Percentiles rank a stretch among this genome's conserved stretches.
Conservation (phyloP, 2,113 vertebrate genomes). For the Cettia cetti region DNA sequence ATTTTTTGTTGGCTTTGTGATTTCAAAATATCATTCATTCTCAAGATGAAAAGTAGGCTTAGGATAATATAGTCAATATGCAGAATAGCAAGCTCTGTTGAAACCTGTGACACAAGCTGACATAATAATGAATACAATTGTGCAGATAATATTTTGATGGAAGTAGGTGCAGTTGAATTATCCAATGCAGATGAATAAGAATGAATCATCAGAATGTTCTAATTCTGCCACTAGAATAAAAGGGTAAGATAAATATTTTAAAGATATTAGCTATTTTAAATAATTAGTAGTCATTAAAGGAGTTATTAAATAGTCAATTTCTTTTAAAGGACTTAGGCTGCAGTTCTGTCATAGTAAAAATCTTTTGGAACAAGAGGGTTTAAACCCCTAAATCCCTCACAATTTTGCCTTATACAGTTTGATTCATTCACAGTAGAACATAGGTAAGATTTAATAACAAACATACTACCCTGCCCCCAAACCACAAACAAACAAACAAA, state of each 20-base stretch:
- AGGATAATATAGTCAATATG: background rate
- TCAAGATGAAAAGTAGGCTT: background rate
- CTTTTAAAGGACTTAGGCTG: background rate
- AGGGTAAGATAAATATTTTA: constrained; percentile 30
- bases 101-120: background rate
- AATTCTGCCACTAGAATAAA: background rate
- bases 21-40: background rate
- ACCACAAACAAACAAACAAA: background rate
- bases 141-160: constrained; percentile 31
- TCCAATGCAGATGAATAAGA: background rate
- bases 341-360: background rate
- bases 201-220: constrained; percentile 21
- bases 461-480: accelerated
- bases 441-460: background rate
- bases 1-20: background rate
- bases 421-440: background rate
- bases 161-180: constrained; percentile 18
- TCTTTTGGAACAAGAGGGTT: background rate
- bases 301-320: background rate
- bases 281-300: background rate
- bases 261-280: background rate
- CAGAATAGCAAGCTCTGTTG: background rate
- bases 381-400: background rate
- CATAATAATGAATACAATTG: constrained; percentile 23
- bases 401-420: background rate